Evolutionary conservation across 2,797 vertebrate genomes (phyloP).

Genomic region (Lepidocolaptes lacrymiger): DNA sequence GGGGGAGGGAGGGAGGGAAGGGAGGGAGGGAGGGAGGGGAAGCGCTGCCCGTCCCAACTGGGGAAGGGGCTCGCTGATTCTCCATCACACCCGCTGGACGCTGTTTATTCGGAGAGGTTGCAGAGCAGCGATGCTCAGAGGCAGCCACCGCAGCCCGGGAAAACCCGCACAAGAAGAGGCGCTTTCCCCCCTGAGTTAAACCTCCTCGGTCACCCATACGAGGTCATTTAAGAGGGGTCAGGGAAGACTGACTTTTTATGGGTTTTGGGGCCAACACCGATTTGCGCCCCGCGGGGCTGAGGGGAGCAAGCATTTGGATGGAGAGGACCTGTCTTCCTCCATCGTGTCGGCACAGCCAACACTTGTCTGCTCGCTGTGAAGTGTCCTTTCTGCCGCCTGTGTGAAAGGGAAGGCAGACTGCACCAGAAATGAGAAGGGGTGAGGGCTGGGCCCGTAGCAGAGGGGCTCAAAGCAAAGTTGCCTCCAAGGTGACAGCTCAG

Average conservation of each 20-base stretch:
- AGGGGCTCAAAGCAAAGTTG: background rate
- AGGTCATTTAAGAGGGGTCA: background rate
- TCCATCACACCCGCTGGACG: fast-evolving
- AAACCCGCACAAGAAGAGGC: fast-evolving
- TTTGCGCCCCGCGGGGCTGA: background rate
- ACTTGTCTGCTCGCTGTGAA: fast-evolving
- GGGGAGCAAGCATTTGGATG: fast-evolving
- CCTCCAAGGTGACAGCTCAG: background rate
- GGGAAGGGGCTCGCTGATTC: background rate
- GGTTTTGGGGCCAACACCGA: background rate
- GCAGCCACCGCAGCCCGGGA: fast-evolving
- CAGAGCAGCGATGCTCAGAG: background rate
- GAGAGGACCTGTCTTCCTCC: background rate
- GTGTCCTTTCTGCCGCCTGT: fast-evolving
- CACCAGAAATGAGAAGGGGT: background rate
- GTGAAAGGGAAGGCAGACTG: background rate
- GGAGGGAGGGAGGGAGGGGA: background rate
- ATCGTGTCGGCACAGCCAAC: fast-evolving
- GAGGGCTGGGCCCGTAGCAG: background rate
- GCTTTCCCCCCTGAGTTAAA: background rate
- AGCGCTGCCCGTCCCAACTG: background rate
- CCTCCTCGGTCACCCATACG: background rate
- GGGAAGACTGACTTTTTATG: too few relatives aligned
- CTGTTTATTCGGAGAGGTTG: fast-evolving
- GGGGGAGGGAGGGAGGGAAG: background rate